These are phyloP conservation scores for Acipenser oxyrinchus DNA, from an alignment of 2,797 vertebrate species.

Conservation along the genomic window DNA sequence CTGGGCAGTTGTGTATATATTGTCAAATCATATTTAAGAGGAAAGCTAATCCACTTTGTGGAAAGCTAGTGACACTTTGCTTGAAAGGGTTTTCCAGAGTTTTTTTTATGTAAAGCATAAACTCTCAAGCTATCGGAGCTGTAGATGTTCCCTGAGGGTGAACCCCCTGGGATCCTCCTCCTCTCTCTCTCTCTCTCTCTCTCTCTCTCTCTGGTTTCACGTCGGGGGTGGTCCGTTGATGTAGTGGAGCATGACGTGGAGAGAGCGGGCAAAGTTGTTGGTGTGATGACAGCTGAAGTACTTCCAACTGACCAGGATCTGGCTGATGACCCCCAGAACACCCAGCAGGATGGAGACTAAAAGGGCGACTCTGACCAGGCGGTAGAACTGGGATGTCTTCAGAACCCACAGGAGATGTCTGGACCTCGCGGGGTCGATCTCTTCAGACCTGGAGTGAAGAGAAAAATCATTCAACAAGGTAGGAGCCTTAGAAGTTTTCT, in stretches of 20 bases:
- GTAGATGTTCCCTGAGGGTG: not conserved
- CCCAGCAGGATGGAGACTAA: conserved; percentile 36
- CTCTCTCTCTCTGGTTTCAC: conserved; percentile 34
- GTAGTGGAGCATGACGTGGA: conserved; percentile 62
- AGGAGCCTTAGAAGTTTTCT: not conserved
- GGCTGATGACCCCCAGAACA: conserved; percentile 38
- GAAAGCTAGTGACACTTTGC: no score
- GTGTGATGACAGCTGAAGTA: conserved; percentile 42
- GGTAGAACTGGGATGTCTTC: conserved; percentile 12
- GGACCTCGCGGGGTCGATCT: not conserved
- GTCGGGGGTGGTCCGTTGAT: conserved; percentile 73
- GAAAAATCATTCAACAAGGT: not conserved
- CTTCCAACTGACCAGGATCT: conserved; percentile 22
- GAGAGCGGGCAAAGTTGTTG: conserved; percentile 30
- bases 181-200: no score
- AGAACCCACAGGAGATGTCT: conserved; percentile 7
- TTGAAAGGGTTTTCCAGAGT: no score
- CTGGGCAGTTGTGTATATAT: no score
- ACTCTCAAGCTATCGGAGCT: no score
- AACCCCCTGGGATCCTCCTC: not conserved
- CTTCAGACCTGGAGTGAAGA: conserved; percentile 1
- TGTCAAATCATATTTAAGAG: no score
- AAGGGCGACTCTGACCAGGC: conserved; percentile 15
- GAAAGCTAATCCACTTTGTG: no score
- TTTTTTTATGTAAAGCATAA: no score